Evolutionary conservation across 2,888 invertebrate species (phyloP).

Genomic region (Hirtodrosophila alboralis): DNA sequence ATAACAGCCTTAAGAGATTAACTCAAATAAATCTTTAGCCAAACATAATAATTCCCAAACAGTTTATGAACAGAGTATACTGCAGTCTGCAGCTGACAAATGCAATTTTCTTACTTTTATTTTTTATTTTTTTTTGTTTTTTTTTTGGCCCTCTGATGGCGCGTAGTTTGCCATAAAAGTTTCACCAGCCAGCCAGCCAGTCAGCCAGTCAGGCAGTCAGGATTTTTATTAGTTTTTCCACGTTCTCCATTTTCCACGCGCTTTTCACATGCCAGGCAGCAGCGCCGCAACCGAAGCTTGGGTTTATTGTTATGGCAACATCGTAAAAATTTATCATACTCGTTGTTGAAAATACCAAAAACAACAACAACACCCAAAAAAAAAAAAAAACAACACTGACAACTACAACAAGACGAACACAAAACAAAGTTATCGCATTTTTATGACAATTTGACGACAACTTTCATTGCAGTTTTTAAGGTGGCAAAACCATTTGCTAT

Average conservation of each 20-base stretch:
- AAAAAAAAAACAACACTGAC: conserved; percentile 32
- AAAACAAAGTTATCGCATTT: conserved; percentile 78
- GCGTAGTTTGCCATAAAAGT: conserved; percentile 76
- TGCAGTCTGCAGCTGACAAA: too few species aligned
- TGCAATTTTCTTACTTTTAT: too few species aligned
- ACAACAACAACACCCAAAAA: conserved; percentile 28
- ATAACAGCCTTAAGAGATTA: too few species aligned
- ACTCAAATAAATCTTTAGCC: too few species aligned
- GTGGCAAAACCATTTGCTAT: conserved; percentile 59
- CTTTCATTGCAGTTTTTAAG: conserved; percentile 77
- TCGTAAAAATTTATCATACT: conserved; percentile 80
- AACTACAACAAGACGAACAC: conserved; percentile 40
- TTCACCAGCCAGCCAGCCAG: conserved; percentile 45
- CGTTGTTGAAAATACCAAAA: conserved; percentile 56
- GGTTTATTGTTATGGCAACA: conserved; percentile 78
- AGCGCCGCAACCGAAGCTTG: conserved; percentile 62
- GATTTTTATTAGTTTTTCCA: conserved; percentile 79
- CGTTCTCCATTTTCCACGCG: conserved; percentile 71
- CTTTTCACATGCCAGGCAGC: conserved; percentile 68
- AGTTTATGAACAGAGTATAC: too few species aligned
- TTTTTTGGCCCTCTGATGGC: conserved; percentile 54
- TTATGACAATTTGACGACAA: conserved; percentile 80
- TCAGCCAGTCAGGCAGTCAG: conserved; percentile 56
- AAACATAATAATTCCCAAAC: too few species aligned
- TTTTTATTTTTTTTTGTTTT: too few species aligned